phyloP scores from a whole-genome alignment of 2,113 vertebrate genomes.

The Leucopsar rothschildi region DNA sequence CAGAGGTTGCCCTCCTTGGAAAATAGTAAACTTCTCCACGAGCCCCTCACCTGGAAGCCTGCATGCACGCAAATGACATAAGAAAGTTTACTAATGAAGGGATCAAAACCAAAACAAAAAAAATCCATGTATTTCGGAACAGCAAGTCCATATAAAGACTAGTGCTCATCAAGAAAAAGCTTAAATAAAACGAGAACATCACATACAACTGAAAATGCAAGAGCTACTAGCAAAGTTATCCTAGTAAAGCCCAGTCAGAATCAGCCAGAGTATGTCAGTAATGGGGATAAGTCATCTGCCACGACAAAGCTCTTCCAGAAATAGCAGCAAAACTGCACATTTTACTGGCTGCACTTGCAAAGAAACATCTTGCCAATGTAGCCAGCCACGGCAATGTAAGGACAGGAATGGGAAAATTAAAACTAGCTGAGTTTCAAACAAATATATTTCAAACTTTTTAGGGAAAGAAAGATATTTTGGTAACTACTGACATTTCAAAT shows the following conservation, averaged over 20 bases:
- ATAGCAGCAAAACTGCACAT: not conserved
- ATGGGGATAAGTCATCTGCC: not conserved
- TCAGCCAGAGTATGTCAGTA: not conserved
- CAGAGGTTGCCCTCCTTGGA: not conserved
- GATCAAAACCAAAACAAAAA: not conserved
- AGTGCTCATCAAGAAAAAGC: not conserved
- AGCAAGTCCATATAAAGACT: not conserved
- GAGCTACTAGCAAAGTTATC: not conserved
- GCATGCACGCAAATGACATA: not conserved
- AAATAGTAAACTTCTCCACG: not conserved
- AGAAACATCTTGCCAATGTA: not conserved
- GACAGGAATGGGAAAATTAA: not conserved
- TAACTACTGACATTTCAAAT: not conserved
- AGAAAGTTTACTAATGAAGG: not conserved
- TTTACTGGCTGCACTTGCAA: not conserved
- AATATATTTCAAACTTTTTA: not conserved
- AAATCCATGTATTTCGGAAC: fast-evolving
- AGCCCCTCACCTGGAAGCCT: not conserved
- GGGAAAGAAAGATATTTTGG: not conserved
- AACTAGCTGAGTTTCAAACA: not conserved
- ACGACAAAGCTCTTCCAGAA: not conserved
- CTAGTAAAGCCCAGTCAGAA: not conserved
- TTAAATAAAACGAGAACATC: not conserved
- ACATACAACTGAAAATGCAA: not conserved
- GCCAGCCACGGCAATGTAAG: not conserved